phyloP scores from a whole-genome alignment of 2,888 invertebrate genomes.

The Odontothrips loti region DNA sequence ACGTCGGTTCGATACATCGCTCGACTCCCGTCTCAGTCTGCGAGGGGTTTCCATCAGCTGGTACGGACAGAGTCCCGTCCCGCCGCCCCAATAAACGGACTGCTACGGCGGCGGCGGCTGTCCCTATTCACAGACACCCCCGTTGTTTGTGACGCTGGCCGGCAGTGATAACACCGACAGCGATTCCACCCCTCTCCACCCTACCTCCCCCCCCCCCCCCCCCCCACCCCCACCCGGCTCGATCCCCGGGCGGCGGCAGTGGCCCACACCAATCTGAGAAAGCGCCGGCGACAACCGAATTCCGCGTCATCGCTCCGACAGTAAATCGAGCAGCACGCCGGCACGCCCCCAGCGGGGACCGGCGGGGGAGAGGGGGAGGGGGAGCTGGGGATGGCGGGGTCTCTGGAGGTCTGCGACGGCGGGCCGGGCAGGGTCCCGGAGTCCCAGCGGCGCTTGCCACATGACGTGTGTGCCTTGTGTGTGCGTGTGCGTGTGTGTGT shows the following conservation, averaged over 20 bases:
- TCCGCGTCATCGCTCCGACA: constrained; percentile 21
- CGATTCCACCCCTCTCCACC: not conserved
- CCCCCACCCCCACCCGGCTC: not conserved
- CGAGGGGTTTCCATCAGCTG: too few relatives aligned
- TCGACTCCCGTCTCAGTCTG: too few relatives aligned
- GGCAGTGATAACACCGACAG: too few relatives aligned
- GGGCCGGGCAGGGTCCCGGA: not conserved
- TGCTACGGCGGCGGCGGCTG: too few relatives aligned
- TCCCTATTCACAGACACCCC: too few relatives aligned
- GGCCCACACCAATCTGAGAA: constrained; percentile 10
- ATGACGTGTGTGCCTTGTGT: not conserved
- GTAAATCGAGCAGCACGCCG: constrained; percentile 14
- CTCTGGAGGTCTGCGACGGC: not conserved
- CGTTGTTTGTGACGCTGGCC: too few relatives aligned
- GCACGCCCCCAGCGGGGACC: not conserved
- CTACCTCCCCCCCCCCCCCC: not conserved
- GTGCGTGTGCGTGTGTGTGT: too few relatives aligned
- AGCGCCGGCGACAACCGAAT: constrained; percentile 20
- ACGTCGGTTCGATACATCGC: too few relatives aligned
- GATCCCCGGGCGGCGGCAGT: not conserved
- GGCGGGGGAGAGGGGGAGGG: not conserved
- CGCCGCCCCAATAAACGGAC: too few relatives aligned
- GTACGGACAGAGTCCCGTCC: too few relatives aligned
- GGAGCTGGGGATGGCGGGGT: not conserved
- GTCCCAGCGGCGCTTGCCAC: not conserved